Evolutionary conservation across 2,888 invertebrate genomes (phyloP).

Genomic region (Pristionchus japonicus): DNA sequence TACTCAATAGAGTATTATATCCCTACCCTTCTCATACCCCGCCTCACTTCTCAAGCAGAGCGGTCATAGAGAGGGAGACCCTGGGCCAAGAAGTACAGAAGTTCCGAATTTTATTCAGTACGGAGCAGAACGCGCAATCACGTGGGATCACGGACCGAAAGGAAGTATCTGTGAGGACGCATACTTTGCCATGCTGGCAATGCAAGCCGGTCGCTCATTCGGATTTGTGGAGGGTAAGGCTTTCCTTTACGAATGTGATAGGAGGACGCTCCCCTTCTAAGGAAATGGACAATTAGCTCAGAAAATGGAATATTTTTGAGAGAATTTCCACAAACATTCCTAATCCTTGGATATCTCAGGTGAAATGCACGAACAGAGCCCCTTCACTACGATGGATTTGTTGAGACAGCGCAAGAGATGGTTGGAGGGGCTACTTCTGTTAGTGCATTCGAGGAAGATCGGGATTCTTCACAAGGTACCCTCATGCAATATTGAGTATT

Average conservation of each 20-base stretch:
- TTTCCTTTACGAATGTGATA: neutral
- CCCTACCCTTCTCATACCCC: too few relatives aligned
- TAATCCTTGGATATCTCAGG: slow-evolving; percentile 76
- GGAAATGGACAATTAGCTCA: too few relatives aligned
- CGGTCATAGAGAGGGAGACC: too few relatives aligned
- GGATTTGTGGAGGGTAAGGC: slow-evolving; percentile 87
- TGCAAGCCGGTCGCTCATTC: slow-evolving; percentile 89
- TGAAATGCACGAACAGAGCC: slow-evolving; percentile 98
- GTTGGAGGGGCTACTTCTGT: slow-evolving; percentile 81
- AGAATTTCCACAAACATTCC: neutral
- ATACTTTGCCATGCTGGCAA: slow-evolving; percentile 95
- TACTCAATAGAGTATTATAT: too few relatives aligned
- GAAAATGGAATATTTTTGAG: too few relatives aligned
- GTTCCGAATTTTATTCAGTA: too few relatives aligned
- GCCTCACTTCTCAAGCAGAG: too few relatives aligned
- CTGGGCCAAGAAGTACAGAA: too few relatives aligned
- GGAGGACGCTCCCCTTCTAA: too few relatives aligned
- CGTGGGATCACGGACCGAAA: slow-evolving; percentile 96
- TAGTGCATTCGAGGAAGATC: slow-evolving; percentile 76
- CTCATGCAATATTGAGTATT: neutral
- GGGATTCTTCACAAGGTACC: slow-evolving; percentile 68
- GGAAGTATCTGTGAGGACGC: slow-evolving; percentile 98
- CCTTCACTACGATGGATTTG: slow-evolving; percentile 93
- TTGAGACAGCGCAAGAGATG: slow-evolving; percentile 95
- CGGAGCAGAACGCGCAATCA: slow-evolving; percentile 81